Evolutionary conservation across 2,113 vertebrate genomes (phyloP), one percentile per base, ranked within the genome.

Genomic region (Myrmecobius fasciatus): DNA sequence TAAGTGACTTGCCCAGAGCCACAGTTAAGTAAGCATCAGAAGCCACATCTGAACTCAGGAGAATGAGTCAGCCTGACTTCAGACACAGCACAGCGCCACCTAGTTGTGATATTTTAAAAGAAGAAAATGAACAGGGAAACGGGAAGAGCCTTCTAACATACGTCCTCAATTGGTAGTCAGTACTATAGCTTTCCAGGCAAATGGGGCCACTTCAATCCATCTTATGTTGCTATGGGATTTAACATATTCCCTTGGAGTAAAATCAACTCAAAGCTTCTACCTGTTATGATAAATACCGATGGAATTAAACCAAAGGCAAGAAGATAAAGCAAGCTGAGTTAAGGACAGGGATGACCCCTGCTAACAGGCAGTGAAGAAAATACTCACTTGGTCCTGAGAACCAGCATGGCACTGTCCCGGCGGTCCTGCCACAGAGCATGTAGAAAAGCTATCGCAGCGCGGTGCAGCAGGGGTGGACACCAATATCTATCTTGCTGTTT

Each of bases 371-470:
- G n/a, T 25, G 95, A 94, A 92, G 0, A 31, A 52, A 49, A 2
- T 3, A 98, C 99, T 98, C 95, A 99, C 99, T 99, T 99, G 97
- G 98, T 99, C 83, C 99, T 98, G 54, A 99, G 98, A 24, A 99
- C 99, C 0, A 99, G 99, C 98, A 99, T 99, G 96, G 99, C 99
- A 0, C 99, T 99, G 12, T 99, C 99, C 0, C 99, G 98, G 0
- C 99, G 99, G 97, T 99, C 99, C 98, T 99, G 99, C 99, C 99
- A 99, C 94, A 99, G 98, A 1, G 99, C 99, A 0, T 99, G 99
- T 49, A 99, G 99, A 98, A 99, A 99, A 95, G 99, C 99, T 2
- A 99, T 98, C 53, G 99, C 99, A 0, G 99, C 99, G 0, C 99
- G 99, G 95, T 99, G 99, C 89, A 99, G 98, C 48, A 99, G 98